These are phyloP conservation scores for Burhinus bistriatus DNA, from an alignment of 2,113 vertebrate genomes.

Conservation along the genomic window DNA sequence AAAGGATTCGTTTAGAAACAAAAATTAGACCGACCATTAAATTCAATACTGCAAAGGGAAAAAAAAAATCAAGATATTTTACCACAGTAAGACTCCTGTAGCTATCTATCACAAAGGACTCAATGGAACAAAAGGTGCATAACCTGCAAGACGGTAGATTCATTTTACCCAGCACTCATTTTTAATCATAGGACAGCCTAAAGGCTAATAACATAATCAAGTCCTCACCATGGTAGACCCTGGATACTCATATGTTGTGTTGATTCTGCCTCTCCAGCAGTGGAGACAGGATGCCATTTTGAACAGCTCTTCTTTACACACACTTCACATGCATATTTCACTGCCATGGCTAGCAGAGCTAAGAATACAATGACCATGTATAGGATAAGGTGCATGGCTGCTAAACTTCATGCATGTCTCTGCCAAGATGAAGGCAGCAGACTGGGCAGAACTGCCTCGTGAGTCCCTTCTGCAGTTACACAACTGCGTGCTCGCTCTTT, in stretches of 20 bases:
- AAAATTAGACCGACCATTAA: neutral
- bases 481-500: neutral
- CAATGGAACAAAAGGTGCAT: neutral
- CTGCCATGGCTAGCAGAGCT: accelerated
- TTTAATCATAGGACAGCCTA: neutral
- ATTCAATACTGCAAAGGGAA: neutral
- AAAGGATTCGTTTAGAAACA: neutral
- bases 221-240: neutral
- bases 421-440: neutral
- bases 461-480: neutral
- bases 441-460: neutral
- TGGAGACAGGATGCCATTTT: neutral
- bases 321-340: neutral
- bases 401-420: neutral
- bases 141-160: neutral
- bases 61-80: neutral
- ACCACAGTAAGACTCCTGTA: neutral
- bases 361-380: neutral
- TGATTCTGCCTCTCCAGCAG: neutral
- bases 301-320: neutral
- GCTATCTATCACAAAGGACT: neutral
- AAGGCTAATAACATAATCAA: neutral
- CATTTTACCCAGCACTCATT: neutral
- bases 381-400: neutral
- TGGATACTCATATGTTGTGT: neutral